A percentile compares a stretch with the other conserved stretches of the same genome.
phyloP scores from a whole-genome alignment of 2,888 invertebrate species.

The Mylabris sibirica region DNA sequence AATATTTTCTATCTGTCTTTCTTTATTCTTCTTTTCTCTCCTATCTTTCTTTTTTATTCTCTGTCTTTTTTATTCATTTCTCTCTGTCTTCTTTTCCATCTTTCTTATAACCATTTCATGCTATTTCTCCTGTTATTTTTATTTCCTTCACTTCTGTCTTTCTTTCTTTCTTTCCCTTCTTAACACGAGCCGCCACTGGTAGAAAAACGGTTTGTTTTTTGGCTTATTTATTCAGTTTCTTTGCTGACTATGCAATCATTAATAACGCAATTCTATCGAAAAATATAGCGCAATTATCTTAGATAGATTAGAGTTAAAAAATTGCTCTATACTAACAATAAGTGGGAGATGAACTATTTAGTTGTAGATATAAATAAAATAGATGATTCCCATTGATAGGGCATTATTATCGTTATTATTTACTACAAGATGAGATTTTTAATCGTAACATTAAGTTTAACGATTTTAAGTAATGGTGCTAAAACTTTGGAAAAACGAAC shows the following conservation, averaged over 20 bases:
- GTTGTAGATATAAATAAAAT: too few relatives aligned
- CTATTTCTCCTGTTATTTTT: too few relatives aligned
- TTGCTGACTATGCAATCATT: background rate
- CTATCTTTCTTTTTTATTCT: too few relatives aligned
- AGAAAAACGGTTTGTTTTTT: background rate
- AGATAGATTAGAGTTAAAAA: background rate
- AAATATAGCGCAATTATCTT: slow-evolving; percentile 11
- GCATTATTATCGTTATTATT: background rate
- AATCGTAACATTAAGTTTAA: background rate
- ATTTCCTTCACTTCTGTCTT: too few relatives aligned
- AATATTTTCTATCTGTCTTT: too few relatives aligned
- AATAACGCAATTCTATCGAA: background rate
- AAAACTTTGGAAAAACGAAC: background rate
- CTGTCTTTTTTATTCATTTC: too few relatives aligned
- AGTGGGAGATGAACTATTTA: slow-evolving; percentile 27
- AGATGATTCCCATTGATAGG: slow-evolving; percentile 8
- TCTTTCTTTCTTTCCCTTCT: too few relatives aligned
- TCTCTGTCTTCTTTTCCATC: too few relatives aligned
- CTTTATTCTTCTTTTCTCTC: too few relatives aligned
- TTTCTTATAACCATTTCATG: too few relatives aligned
- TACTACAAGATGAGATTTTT: background rate
- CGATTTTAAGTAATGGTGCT: background rate
- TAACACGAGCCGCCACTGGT: too few relatives aligned
- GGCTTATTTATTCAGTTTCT: background rate
- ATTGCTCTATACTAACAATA: background rate